Evolutionary conservation across 2,113 vertebrate species (phyloP).

Genomic region (Carassius gibelio): DNA sequence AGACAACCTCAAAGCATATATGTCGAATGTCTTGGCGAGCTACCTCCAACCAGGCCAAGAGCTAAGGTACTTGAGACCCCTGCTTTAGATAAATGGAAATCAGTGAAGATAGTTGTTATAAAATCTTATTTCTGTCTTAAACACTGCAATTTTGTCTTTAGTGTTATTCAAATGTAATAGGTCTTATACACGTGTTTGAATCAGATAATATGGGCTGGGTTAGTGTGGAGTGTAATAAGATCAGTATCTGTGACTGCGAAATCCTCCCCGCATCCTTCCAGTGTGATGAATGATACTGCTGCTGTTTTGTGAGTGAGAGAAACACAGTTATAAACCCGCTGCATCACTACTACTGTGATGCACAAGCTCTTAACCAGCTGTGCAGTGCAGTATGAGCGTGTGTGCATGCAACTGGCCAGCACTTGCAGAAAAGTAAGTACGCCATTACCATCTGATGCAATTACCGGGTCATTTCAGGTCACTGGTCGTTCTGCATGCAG

Average conservation of each 20-base stretch:
- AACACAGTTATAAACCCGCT: not conserved
- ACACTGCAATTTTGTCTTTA: not conserved
- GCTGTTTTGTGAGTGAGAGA: not conserved
- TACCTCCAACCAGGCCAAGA: no score
- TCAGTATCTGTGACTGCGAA: not conserved
- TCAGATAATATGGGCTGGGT: not conserved
- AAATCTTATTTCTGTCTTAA: not conserved
- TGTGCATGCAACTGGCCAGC: not conserved
- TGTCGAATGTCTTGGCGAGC: no score
- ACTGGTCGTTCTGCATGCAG: not conserved
- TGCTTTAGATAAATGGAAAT: not conserved
- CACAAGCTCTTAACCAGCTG: not conserved
- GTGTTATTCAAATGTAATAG: not conserved
- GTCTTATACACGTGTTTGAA: not conserved
- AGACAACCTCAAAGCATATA: no score
- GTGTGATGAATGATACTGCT: slow-evolving; percentile 22
- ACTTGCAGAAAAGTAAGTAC: not conserved
- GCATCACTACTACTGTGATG: not conserved
- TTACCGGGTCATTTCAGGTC: not conserved
- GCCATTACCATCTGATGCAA: not conserved
- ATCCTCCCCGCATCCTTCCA: not conserved
- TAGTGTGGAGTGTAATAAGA: not conserved
- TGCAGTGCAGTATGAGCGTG: not conserved
- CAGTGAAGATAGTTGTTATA: not conserved
- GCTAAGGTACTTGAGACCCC: no score